Evolutionary conservation across 2,113 vertebrate genomes (phyloP).

Genomic region (Strix uralensis): DNA sequence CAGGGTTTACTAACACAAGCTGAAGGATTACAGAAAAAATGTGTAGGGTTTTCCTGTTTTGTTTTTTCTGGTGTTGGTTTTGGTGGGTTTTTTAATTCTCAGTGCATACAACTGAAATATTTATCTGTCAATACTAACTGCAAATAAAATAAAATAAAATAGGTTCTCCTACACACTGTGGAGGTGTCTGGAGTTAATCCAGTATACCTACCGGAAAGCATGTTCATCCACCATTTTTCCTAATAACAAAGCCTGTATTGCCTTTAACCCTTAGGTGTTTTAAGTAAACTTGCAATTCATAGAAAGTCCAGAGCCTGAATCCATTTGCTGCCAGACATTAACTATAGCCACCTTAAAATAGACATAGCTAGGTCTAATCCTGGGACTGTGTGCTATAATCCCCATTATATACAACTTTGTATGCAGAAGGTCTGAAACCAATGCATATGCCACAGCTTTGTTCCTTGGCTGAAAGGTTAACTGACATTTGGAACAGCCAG

Average conservation of each 20-base stretch:
- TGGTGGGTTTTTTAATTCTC: background rate
- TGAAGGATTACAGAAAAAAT: background rate
- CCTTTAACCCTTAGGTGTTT: background rate
- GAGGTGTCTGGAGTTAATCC: background rate
- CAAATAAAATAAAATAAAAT: background rate
- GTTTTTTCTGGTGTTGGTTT: background rate
- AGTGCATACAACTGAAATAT: background rate
- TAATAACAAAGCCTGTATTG: background rate
- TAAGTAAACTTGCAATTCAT: background rate
- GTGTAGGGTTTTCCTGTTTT: rapidly evolving
- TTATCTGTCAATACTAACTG: background rate
- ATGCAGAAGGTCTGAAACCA: background rate
- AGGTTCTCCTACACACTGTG: background rate
- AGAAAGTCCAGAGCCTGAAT: background rate
- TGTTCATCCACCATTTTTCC: background rate
- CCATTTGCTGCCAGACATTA: background rate
- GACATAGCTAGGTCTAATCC: background rate
- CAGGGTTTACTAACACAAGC: background rate
- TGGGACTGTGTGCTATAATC: background rate
- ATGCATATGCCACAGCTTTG: background rate
- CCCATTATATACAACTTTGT: background rate
- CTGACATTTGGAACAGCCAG: background rate
- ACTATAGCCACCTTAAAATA: background rate
- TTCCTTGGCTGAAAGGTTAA: background rate
- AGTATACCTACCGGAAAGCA: background rate